Base-by-base conservation (phyloP, 2,113 vertebrate genomes). In the Gnathochromis pfefferi region DNA sequence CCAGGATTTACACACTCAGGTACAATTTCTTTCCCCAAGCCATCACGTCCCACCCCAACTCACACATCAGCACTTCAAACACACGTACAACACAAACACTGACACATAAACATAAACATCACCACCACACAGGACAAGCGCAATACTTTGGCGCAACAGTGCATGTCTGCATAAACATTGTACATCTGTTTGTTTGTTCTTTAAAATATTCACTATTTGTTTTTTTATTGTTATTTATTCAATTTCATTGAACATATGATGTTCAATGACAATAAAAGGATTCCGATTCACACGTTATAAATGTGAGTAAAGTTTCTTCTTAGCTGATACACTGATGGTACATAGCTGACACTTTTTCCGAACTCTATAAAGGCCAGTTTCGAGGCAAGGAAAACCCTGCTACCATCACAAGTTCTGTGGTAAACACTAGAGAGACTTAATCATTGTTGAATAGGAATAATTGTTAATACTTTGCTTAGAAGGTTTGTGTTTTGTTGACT, bases 371-470 rank as follows among this genome's bases (percentile, higher is more conserved):
- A 68, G 63, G 2, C 33, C 63, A 21, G 63, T 68, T 68, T 40
- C 1, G 6, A 68, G 11, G 7, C 35, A 23, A 0, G 35, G n/a
- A 68, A 40, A 68, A 68, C 7, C 35, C 0, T 1, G 33, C 31
- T 31, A 31, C 31, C 33, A 65, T 35, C 60, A 65, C 19, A 65
- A 31, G 33, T 65, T 12, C 19, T 65, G 17, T 38, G 33, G 10
- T n/a, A 65, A 38, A 65, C 60, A 65, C 63, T 40, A 8, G 7
- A 38, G 63, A 68, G 63, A 21, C 1, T 13, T 40, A 68, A 7
- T 21, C 33, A 40, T n/a, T 68, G 63, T 68, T 40, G 19, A 40
- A 68, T 6, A 38, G 12, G 35, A 68, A 21, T 68, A 1, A n/a
- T 28, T 38, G 40, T 40, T 40, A 68, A 68, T 68, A 68, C 11